Conservation (phyloP, 2,113 vertebrate genomes). For the Melanerpes formicivorus region DNA sequence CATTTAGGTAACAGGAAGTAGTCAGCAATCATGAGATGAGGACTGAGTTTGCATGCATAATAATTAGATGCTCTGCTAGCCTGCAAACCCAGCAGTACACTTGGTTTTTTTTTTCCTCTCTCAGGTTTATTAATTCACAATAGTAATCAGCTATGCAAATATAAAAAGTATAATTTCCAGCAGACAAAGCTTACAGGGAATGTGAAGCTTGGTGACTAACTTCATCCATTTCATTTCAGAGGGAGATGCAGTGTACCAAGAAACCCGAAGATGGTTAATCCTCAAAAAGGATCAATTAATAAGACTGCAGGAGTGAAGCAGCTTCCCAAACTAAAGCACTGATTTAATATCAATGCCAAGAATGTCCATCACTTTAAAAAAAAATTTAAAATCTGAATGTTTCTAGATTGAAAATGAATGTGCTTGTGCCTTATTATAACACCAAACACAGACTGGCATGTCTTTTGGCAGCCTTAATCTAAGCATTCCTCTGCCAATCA, state of each 20-base stretch:
- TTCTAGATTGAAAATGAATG: too few relatives aligned
- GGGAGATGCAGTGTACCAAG: slow-evolving; percentile 47
- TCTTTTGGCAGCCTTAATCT: not conserved
- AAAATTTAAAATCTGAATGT: too few relatives aligned
- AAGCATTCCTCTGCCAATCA: not conserved
- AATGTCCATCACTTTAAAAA: too few relatives aligned
- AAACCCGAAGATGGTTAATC: slow-evolving; percentile 61
- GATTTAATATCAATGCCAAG: slow-evolving; percentile 53
- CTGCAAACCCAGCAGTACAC: not conserved
- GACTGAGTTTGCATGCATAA: not conserved
- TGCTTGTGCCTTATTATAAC: too few relatives aligned
- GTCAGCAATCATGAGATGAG: not conserved
- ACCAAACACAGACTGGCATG: not conserved
- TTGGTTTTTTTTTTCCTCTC: not conserved
- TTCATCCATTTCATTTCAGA: slow-evolving; percentile 70
- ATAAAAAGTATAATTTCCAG: not conserved
- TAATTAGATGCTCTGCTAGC: slow-evolving; percentile 32
- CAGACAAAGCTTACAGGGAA: not conserved
- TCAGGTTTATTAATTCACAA: slow-evolving; percentile 21
- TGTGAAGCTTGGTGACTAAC: slow-evolving; percentile 23
- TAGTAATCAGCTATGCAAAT: slow-evolving; percentile 27
- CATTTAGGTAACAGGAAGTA: slow-evolving; percentile 1
- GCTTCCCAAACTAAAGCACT: slow-evolving; percentile 80
- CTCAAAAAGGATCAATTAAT: slow-evolving; percentile 69
- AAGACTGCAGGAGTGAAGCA: slow-evolving; percentile 71